Conservation (phyloP, 2,797 vertebrate species). For the Carapus acus region DNA sequence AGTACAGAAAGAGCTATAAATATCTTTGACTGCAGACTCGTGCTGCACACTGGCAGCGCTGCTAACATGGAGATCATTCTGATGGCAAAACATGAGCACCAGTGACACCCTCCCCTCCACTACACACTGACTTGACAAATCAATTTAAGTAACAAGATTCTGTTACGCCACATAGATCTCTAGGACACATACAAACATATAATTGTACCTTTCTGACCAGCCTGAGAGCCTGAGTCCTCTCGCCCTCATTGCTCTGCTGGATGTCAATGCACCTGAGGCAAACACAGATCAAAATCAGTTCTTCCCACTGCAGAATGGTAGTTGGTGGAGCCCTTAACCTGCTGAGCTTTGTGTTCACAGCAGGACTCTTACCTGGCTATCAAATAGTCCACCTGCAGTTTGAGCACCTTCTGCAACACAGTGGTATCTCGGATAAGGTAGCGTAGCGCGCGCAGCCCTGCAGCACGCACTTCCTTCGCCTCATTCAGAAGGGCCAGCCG, state of each 20-base stretch:
- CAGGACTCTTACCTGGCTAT: slow-evolving; percentile 83
- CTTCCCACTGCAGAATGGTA: not conserved
- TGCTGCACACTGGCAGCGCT: slow-evolving; percentile 35
- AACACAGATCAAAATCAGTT: slow-evolving; percentile 19
- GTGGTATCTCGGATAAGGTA: slow-evolving; percentile 92
- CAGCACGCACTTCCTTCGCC: slow-evolving; percentile 97
- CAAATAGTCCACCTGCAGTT: slow-evolving; percentile 95
- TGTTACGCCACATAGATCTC: not conserved
- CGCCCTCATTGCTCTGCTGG: slow-evolving; percentile 98
- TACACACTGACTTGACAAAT: slow-evolving; percentile 3
- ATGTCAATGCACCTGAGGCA: slow-evolving; percentile 93
- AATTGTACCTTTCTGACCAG: slow-evolving; percentile 91
- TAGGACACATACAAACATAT: not conserved
- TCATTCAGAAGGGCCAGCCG: slow-evolving; percentile 94
- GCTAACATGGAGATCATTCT: slow-evolving; percentile 33
- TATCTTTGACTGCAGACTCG: slow-evolving; percentile 44
- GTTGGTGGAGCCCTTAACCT: not conserved
- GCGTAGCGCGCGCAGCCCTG: slow-evolving; percentile 90
- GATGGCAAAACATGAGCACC: slow-evolving; percentile 19
- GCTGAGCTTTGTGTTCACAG: not conserved
- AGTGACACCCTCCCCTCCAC: slow-evolving; percentile 1
- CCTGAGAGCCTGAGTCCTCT: slow-evolving; percentile 95
- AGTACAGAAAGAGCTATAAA: slow-evolving; percentile 62
- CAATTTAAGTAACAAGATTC: not conserved
- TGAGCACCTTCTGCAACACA: slow-evolving; percentile 94